Conservation (phyloP, 2,797 vertebrate genomes). For the Pseudopleuronectes americanus region DNA sequence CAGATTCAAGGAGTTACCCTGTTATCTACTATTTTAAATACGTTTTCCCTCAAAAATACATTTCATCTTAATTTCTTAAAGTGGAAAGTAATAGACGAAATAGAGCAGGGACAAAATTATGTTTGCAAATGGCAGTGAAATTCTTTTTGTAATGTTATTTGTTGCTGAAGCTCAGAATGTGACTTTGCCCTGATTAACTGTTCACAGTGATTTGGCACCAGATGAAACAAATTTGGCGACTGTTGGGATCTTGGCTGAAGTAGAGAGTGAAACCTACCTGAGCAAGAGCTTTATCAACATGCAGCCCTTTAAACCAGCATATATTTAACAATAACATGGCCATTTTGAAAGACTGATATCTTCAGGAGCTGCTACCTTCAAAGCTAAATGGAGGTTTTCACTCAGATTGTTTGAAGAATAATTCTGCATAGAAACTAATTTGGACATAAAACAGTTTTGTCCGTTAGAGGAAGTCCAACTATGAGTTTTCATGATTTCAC, state of each 20-base stretch:
- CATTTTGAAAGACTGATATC: neutral
- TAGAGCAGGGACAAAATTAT: no score
- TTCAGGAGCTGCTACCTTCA: neutral
- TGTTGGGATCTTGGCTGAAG: constrained; percentile 7
- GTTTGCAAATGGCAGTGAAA: no score
- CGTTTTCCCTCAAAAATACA: no score
- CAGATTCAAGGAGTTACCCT: no score
- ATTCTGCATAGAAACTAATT: neutral
- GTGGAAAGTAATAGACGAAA: no score
- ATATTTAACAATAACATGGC: neutral
- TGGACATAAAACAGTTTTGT: constrained; percentile 24
- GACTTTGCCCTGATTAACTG: constrained; percentile 21
- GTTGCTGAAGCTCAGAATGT: constrained; percentile 3
- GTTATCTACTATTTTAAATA: no score
- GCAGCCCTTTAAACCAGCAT: neutral
- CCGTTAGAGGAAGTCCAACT: neutral
- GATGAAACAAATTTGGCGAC: constrained; percentile 30
- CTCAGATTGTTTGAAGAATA: constrained; percentile 9
- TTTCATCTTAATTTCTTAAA: no score
- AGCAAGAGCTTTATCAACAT: constrained; percentile 1
- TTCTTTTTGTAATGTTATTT: neutral
- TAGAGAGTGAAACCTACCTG: constrained; percentile 1
- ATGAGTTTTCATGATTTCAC: constrained; percentile 25
- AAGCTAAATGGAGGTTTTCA: neutral
- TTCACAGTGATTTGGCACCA: constrained; percentile 19